Evolutionary conservation across 1,140 invertebrate species (phyloP).

Genomic region (Orchesella cincta): DNA sequence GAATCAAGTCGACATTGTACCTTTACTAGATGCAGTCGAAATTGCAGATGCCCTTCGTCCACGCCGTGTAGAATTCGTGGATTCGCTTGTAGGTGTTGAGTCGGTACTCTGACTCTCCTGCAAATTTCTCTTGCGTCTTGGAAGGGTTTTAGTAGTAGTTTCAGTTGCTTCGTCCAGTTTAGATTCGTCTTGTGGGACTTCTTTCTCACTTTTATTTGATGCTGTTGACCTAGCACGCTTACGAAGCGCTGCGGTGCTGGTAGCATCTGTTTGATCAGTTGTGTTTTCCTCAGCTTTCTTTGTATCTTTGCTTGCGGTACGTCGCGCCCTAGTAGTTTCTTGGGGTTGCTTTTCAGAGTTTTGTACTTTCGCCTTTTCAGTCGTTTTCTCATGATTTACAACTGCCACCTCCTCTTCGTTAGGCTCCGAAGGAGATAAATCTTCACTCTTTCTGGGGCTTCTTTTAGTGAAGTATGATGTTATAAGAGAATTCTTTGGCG

Average conservation of each 20-base stretch:
- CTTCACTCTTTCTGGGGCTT: background rate
- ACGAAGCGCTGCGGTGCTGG: background rate
- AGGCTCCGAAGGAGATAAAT: no score
- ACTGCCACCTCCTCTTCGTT: no score
- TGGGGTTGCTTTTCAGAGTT: no score
- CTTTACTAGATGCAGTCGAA: constrained; percentile 12
- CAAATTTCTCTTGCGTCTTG: constrained; percentile 1
- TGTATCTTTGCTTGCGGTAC: background rate
- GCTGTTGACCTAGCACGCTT: background rate
- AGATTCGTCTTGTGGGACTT: background rate
- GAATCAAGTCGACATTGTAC: no score
- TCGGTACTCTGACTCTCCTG: background rate
- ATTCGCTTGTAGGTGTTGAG: no score
- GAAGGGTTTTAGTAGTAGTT: background rate
- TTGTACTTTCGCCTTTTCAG: no score
- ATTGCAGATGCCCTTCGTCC: background rate
- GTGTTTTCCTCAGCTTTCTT: background rate
- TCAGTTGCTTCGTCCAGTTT: background rate
- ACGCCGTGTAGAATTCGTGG: background rate
- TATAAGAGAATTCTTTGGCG: background rate
- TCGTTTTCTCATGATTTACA: no score
- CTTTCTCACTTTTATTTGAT: background rate
- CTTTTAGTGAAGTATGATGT: background rate
- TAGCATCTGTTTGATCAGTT: background rate
- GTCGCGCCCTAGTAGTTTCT: no score